Conservation (phyloP, 2,888 invertebrate species). For the Fragum fragum region DNA sequence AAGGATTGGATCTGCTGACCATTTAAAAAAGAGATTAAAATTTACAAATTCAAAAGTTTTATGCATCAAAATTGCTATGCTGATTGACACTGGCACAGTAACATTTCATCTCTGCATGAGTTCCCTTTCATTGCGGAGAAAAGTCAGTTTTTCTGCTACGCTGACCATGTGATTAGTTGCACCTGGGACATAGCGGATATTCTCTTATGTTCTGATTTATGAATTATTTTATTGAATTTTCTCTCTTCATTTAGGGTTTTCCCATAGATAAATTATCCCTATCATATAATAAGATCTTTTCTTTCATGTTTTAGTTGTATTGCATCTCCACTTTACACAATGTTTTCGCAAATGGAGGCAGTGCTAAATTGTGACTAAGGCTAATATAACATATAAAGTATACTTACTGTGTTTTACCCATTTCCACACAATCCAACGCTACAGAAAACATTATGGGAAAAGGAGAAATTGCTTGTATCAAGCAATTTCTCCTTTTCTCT, state of each 20-base stretch:
- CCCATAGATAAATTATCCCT: conserved; percentile 22
- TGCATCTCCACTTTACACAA: background rate
- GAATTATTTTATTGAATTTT: conserved; percentile 34
- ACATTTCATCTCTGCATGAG: conserved; percentile 8
- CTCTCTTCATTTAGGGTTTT: conserved; percentile 9
- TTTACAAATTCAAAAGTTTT: background rate
- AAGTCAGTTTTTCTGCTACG: conserved; percentile 46
- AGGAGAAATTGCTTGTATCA: too few relatives aligned
- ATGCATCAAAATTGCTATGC: background rate
- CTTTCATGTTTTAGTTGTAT: background rate
- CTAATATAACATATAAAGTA: too few relatives aligned
- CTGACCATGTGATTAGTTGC: conserved; percentile 44
- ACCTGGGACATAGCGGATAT: conserved; percentile 51
- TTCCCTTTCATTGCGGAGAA: background rate
- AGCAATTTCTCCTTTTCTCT: too few relatives aligned
- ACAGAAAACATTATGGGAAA: too few relatives aligned
- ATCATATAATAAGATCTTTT: conserved; percentile 5
- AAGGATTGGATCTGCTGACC: background rate
- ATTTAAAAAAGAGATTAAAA: background rate
- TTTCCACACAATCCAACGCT: too few relatives aligned
- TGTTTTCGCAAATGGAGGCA: too few relatives aligned
- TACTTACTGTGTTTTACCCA: too few relatives aligned
- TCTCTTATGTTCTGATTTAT: conserved; percentile 28
- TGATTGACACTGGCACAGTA: conserved; percentile 2
- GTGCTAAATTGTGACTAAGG: too few relatives aligned